These are phyloP conservation scores for Larimichthys crocea DNA, from an alignment of 2,113 vertebrate genomes.

Conservation along the genomic window DNA sequence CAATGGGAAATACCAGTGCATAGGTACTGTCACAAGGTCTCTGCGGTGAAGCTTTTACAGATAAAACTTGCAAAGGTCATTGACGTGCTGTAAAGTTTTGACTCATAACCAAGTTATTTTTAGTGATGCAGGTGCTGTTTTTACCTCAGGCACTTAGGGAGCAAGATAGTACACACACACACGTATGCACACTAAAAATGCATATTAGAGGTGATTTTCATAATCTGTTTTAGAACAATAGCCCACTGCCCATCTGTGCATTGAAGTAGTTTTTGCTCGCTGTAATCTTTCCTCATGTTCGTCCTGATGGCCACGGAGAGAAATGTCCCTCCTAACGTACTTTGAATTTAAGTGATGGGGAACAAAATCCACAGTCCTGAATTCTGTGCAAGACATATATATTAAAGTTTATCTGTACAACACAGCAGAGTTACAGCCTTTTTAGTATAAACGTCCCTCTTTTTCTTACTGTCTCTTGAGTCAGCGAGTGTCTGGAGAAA, in stretches of 20 bases:
- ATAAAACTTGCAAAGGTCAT: constrained; percentile 18
- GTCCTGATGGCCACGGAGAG: not conserved
- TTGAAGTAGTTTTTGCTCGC: not conserved
- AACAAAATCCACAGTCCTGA: not conserved
- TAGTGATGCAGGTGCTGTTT: constrained; percentile 1
- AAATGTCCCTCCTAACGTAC: not conserved
- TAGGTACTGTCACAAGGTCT: constrained; percentile 83
- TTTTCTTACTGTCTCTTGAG: not conserved
- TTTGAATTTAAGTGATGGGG: not conserved
- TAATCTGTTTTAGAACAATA: not conserved
- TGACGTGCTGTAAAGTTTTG: not conserved
- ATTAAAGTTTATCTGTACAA: not conserved
- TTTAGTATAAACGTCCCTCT: not conserved
- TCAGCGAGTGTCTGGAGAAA: not conserved
- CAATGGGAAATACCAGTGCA: constrained; percentile 95
- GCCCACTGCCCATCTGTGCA: too few relatives aligned
- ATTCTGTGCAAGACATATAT: not conserved
- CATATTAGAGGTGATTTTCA: not conserved
- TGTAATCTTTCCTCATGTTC: not conserved
- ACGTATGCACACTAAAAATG: not conserved
- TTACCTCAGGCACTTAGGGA: not conserved
- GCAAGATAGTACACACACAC: not conserved
- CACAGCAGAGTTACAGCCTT: not conserved
- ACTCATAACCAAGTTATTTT: constrained; percentile 14
- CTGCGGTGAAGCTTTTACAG: constrained; percentile 4